A percentile compares a stretch with the other conserved stretches of the same genome.
Evolutionary conservation across 2,888 invertebrate species (phyloP).

Genomic region (Rotaria sp.): DNA sequence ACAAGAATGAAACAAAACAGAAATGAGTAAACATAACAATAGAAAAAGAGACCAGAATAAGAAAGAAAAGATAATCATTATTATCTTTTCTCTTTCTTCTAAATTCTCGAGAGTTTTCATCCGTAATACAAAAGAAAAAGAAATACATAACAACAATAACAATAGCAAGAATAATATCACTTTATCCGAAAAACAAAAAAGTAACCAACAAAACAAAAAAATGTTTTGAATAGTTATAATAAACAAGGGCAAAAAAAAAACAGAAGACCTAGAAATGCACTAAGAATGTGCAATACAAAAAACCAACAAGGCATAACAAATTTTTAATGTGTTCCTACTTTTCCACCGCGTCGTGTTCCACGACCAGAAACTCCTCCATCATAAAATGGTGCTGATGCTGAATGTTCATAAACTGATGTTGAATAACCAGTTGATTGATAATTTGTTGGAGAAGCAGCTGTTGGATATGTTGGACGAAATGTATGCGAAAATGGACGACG

Average conservation of each 20-base stretch:
- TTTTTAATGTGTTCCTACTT: not conserved
- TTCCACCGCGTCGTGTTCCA: not conserved
- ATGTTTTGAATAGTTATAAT: not conserved
- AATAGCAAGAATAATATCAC: not conserved
- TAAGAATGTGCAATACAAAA: not conserved
- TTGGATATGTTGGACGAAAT: conserved; percentile 19
- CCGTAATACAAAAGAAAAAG: not conserved
- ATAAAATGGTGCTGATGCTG: not conserved
- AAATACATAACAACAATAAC: not conserved
- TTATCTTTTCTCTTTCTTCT: not conserved
- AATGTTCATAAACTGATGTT: not conserved
- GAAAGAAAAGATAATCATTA: not conserved
- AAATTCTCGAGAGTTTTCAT: not conserved
- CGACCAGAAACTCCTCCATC: not conserved
- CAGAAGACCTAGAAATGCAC: not conserved
- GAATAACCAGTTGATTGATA: conserved; percentile 15
- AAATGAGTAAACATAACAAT: not conserved
- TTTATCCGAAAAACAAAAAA: not conserved
- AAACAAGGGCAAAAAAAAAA: not conserved
- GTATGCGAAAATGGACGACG: conserved; percentile 25
- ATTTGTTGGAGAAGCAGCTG: not conserved
- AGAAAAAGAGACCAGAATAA: not conserved
- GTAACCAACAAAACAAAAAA: not conserved
- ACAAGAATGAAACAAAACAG: not conserved
- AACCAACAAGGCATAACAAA: not conserved